Evolutionary conservation across 64 coral and sea anemone species (phyloP), one percentile per base, ranked within the genome.

Genomic region (Montipora sp.): DNA sequence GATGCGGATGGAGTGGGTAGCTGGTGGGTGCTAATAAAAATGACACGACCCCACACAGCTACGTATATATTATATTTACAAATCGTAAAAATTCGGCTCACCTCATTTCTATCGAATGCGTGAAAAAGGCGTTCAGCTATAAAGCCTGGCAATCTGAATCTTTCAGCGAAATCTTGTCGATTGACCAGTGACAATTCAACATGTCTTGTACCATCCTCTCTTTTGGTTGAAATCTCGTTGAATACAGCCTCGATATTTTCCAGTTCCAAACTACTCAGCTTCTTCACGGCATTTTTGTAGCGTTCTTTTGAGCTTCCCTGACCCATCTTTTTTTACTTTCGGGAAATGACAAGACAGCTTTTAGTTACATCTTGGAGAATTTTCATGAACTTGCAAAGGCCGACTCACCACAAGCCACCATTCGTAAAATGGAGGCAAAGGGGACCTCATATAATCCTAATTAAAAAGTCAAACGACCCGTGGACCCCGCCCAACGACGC

Each of bases 51-150:
- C 36, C 36, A 36, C 36, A 36, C 36, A 0, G 1, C 36, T 36
- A 36, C 36, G 36, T 36, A 36, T 36, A 36, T 36, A 36, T 36
- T 36, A 36, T 36, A 36, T 2, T 0, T 36, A 36, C 1, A 36
- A 36, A 36, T 57, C 11, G 53, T 11, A 57, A 8, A 11, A 8
- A 6, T 57, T 57, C 11, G 53, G 6, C 11, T 8, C 92, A 98
- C 96, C 87, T 98, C 96, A 73, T 87, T 74, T 88, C 89, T 95
- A 73, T 98, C 96, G 79, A 98, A 98, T 74, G 96, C 96, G 86
- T 95, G 96, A 84, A 95, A 98, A 13, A 98, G 77, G 11, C 96
- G 84, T 58, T 98, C 96, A 73, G 87, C 93, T 48, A 98, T 90
- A 92, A 98, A 98, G 22, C 90, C 93, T 21, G 96, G 93, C 51